Base-by-base conservation (phyloP, 2,888 invertebrate species). In the Drosophila affinis region DNA sequence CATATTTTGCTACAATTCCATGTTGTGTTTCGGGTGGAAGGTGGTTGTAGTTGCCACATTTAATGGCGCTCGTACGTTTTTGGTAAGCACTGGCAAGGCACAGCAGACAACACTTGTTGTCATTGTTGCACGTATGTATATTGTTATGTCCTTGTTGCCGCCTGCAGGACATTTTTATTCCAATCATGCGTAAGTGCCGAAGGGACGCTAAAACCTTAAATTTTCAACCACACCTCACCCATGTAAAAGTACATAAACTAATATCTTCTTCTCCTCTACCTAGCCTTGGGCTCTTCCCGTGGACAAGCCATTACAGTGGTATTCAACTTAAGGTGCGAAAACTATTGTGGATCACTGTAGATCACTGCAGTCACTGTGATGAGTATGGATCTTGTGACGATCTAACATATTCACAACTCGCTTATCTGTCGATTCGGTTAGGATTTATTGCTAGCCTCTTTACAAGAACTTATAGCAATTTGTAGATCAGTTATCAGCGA, bases 121-220 rank as follows among this genome's bases (percentile, higher is more conserved):
- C 51, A 27, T 61, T 65, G 60, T 56, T 56, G 60, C 62, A 52
- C 39, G 55, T 61, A 39, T 72, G 48, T 44, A 63, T 48, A 55
- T 59, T 70, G 68, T 70, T 75, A 75, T 76, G 67, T 69, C 52
- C 70, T 68, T 69, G 68, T 56, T 58, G 73, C 67, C 62, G 61
- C 72, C 51, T 59, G 57, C 14, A 56, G 59, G 68, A 64, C 53
- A 70, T 75, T 81, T 75, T 71, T 78, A 81, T 85, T 76, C 78
- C 79, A 76, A 84, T 77, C 87, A 81, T 75, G 85, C 77, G 62
- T 77, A 74, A 74, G 74, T 73, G 70, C 55, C 59, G 59, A 63
- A 62, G 14, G 54, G 52, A 59, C 61, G 39, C 39, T 45, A 67
- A 73, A 76, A 56, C 55, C 63, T 59, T 34, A 60, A 58, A 63